Evolutionary conservation across 2,797 vertebrate species (phyloP).

Genomic region (Florisuga fusca): DNA sequence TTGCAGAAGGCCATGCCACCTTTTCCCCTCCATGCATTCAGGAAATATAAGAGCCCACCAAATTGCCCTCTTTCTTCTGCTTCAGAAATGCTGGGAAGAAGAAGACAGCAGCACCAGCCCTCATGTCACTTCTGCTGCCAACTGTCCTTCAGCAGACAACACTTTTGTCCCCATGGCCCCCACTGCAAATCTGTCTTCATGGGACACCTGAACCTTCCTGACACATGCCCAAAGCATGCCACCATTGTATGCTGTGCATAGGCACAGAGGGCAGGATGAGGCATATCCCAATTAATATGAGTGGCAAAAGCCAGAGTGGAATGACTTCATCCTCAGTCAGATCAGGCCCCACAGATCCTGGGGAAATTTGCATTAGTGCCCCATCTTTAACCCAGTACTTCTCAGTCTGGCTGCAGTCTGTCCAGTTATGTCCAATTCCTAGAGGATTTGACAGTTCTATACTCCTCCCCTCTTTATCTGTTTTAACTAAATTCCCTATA

Average conservation of each 20-base stretch:
- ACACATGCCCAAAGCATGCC: neutral
- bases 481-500: neutral
- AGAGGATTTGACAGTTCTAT: neutral
- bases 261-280: neutral
- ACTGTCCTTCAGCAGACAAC: fast-evolving
- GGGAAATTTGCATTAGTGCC: neutral
- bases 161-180: neutral
- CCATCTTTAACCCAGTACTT: neutral
- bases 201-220: neutral
- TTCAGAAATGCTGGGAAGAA: neutral
- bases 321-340: neutral
- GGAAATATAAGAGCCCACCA: neutral
- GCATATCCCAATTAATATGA: neutral
- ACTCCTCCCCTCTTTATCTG: neutral
- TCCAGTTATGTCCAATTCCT: neutral
- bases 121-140: neutral
- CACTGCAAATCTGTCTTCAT: neutral
- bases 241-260: fast-evolving
- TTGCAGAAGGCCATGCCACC: neutral
- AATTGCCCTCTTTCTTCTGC: neutral
- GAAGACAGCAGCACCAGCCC: neutral
- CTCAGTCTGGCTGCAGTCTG: neutral
- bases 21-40: neutral
- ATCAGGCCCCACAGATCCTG: neutral
- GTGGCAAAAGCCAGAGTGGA: neutral